Evolutionary conservation across 1,140 invertebrate genomes (phyloP), one percentile per base, ranked within the genome.

Genomic region (Listronotus oregonensis): DNA sequence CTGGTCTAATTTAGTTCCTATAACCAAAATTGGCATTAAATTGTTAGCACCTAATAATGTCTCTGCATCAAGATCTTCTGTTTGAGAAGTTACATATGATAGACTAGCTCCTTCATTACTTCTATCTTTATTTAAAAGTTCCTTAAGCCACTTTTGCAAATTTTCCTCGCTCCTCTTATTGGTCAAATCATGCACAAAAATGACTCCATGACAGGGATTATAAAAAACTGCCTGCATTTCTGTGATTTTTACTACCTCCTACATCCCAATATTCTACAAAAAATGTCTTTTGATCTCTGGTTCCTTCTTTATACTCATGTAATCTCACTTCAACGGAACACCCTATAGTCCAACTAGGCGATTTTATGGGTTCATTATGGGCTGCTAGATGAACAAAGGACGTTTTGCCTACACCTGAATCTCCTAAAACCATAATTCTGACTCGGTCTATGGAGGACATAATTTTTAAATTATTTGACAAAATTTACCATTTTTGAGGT

Each of bases 221-320:
- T 98, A 98, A 81, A 98, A 98, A 12, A 98, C 92, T 89, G 86
- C 76, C 96, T 84, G 94, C 91, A 79, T 96, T 96, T 76, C 90
- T 87, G 79, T 98, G 96, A 74, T 87, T 93, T 71, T 91, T 88
- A 68, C 94, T 96, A 12, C 96, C 96, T 14, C 96, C 97, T 64
- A 98, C 86, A 78, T 99, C 97, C 90, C 95, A 98, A 18, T 98
- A 82, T 82, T 98, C 96, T 42, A 98, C 85, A 80, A 97, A 97
- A 81, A 92, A 98, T 21, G 90, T 90, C 69, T 90, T 90, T 77
- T 98, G 95, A 52, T 87, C 86, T 11, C 91, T 90, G 0, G 94
- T 97, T 11, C 95, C 95, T 83, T 96, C 95, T 79, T 94, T 95
- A 73, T 92, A 98, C 79, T 95, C 93, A 76, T 98, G 96, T 18